Base-by-base conservation (phyloP, 2,113 vertebrate genomes). In the Siniperca knerii region DNA sequence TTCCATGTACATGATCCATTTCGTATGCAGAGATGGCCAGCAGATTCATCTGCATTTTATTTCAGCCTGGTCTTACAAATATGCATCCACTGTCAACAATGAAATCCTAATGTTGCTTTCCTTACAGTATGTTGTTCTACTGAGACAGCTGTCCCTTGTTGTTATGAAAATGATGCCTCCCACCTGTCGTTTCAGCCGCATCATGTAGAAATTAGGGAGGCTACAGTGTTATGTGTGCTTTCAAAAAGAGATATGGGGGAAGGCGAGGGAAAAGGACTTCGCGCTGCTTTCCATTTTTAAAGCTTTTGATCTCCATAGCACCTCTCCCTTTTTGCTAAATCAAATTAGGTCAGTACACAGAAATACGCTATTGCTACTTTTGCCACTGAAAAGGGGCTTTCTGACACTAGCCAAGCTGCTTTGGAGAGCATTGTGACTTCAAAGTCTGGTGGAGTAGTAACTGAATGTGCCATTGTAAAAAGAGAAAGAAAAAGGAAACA, bases 281-380 rank as follows among this genome's bases (percentile, higher is more conserved):
- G 82, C 0, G 29, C 68, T 85, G 87, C 70, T 83, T 85, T 87
- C 85, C 86, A 85, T 86, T 88, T 88, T 80, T 73, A 70, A 89
- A 80, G 80, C 81, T 82, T 93, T 91, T 93, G 90, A 93, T 94
- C 86, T 92, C 58, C 50, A 7, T 48, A 77, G 78, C 81, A 88
- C 82, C 87, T 90, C 90, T 90, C 66, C 23, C 58, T 80, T 86
- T 92, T 87, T 76, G 80, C 71, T 65, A 87, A 90, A 90, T 81
- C 70, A 91, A 92, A 93, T 92, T 90, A 90, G 85, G 83, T 87
- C 90, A 91, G 81, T 68, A 85, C 66, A 81, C 84, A 81, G 91
- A 62, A 85, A 84, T 85, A 76, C 77, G 69, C 78, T 62, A 66
- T 67, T 73, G 29, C 70, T 73, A 77, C 84, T 87, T 87, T 57